Evolutionary conservation across 2,888 invertebrate genomes (phyloP), one percentile per base, ranked within the genome.

Genomic region (Melieria omissa): DNA sequence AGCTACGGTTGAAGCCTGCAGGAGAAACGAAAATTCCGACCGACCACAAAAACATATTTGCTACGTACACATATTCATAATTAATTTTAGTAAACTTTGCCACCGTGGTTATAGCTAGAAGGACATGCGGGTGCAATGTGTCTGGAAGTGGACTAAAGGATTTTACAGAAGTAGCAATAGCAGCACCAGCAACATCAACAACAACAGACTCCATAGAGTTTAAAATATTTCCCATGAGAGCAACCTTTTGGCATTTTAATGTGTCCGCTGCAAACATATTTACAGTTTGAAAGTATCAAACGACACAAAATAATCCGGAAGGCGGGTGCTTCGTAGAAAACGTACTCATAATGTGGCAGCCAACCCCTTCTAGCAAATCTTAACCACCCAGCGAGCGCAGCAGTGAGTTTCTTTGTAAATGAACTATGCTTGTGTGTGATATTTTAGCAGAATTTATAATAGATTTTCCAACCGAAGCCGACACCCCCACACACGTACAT

Each of bases 161-260:
- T 29, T 29, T 29, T 29, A 29, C 29, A 29, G 29, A 29, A 29
- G 29, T 29, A 29, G 29, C 29, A 29, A 29, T 29, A 29, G 29
- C 29, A 29, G 29, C 29, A 29, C 29, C 29, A 29, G 29, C 29
- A 29, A 29, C 29, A 29, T 29, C 2, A 29, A 29, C 29, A 29
- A 29, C 29, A 29, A 29, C 29, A 29, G 29, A 29, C 3, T 29
- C 64, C 52, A 42, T 63, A 47, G 76, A 73, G 70, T 66, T 71
- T 70, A 74, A 61, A 58, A 72, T 54, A 72, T 70, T 71, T 81
- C 82, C 82, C 82, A 73, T 68, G 81, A 76, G 83, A 78, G 74
- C 74, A 76, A 84, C 84, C 84, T 82, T 84, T 83, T 83, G 84
- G 82, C 82, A 81, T 82, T 83, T 84, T 82, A 82, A 81, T 83